Evolutionary conservation across 1,140 invertebrate genomes (phyloP), one percentile per base, ranked within the genome.

Genomic region (Theocolax elegans): DNA sequence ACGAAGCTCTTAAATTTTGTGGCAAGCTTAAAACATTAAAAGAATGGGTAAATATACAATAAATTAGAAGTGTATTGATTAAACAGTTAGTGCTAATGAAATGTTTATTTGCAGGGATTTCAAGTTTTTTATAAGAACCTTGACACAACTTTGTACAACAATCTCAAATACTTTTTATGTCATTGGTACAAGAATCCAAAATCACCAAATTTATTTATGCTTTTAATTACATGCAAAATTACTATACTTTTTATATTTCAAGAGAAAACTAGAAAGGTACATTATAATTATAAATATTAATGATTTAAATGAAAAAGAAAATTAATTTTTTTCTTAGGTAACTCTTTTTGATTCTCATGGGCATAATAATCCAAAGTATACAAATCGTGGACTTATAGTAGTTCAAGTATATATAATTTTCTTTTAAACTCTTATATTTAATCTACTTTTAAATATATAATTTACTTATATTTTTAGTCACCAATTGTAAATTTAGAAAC

Each of bases 191-290:
- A 72, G 35, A 63, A 69, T 66, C 77, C 84, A 15, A 73, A 75
- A 46, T 77, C 78, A 38, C 60, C 74, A 7, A 79, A 80, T 65
- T 76, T 86, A 25, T 84, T 81, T 70, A 85, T 86, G 83, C 71
- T 85, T 29, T 74, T 86, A 6, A 85, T 86, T 29, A 82, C 83
- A 3, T 81, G 81, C 42, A 82, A 82, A 21, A 77, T 81, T 65
- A 86, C 85, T 29, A 74, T 85, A 42, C 69, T 85, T 23, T 84
- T 85, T n/a, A 80, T 84, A 72, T 85, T 86, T 76, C 85, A 85
- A 79, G 74, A 81, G 70, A 66, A 71, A 58, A 81, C 74, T 6
- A 64, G 74, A 49, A 81, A 80, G 75, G 83, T 85, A 78, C 44
- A 23, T 49, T 48, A 19, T 38, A 64, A 42, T 21, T 60, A 27